Percentiles rank a stretch among this genome's conserved stretches.
Evolutionary conservation across 2,113 vertebrate genomes (phyloP).

Genomic region (Tautogolabrus adspersus): DNA sequence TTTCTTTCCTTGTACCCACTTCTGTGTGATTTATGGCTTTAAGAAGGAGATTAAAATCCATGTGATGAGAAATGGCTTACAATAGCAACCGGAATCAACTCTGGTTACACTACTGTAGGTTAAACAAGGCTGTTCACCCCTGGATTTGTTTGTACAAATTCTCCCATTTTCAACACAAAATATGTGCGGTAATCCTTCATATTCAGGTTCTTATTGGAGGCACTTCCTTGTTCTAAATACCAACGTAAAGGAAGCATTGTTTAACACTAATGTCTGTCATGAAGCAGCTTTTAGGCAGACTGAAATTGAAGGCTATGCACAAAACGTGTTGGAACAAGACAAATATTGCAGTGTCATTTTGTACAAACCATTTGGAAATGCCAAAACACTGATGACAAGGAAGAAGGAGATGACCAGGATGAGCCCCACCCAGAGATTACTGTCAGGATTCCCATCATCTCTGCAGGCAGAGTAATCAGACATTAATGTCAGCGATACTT

Average conservation of each 20-base stretch:
- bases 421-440: constrained; percentile 94
- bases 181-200: neutral
- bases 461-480: constrained; percentile 80
- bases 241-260: too few species aligned
- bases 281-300: neutral
- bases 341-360: too few species aligned
- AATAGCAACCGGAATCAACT: neutral
- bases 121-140: too few species aligned
- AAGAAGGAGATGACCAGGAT: constrained; percentile 97
- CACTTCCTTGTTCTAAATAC: too few species aligned
- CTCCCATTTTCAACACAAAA: neutral
- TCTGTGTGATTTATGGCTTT: neutral
- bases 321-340: neutral
- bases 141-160: too few species aligned
- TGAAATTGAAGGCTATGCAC: neutral
- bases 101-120: too few species aligned
- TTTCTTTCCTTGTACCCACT: neutral
- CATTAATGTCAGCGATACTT: too few species aligned
- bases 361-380: constrained; percentile 95
- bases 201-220: too few species aligned
- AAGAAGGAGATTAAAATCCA: neutral
- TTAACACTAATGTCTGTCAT: too few species aligned
- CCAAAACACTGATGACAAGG: constrained; percentile 96
- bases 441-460: constrained; percentile 94
- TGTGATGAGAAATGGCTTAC: neutral